Conservation (phyloP, 2,888 invertebrate genomes). For the Agonopterix arenella region DNA sequence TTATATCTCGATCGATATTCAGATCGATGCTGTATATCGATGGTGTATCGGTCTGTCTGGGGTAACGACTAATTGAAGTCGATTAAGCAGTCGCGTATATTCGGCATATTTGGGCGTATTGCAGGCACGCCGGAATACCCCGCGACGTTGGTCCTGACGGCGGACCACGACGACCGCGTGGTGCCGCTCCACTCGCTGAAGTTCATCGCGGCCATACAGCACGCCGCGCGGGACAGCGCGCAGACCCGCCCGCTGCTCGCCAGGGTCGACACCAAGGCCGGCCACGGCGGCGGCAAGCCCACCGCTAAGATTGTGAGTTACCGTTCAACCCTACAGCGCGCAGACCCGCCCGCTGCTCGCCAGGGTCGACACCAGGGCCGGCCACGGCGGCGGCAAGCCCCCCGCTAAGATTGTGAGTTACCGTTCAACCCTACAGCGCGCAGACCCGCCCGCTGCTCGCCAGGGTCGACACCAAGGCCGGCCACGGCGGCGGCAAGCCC, state of each 20-base stretch:
- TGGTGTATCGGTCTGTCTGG: too few species aligned
- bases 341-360: conserved; percentile 91
- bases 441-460: conserved; percentile 93
- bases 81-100: too few species aligned
- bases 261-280: conserved; percentile 95
- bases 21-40: too few species aligned
- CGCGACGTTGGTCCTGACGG: conserved; percentile 93
- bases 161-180: conserved; percentile 98
- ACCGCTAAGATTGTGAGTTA: conserved; percentile 90
- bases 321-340: background rate
- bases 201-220: conserved; percentile 93
- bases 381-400: conserved; percentile 98
- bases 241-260: conserved; percentile 93
- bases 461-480: conserved; percentile 95
- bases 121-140: conserved; percentile 85
- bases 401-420: conserved; percentile 90
- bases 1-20: too few species aligned
- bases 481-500: conserved; percentile 98
- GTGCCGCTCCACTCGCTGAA: conserved; percentile 98
- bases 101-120: background rate
- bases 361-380: conserved; percentile 95
- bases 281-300: conserved; percentile 98
- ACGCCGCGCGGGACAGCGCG: conserved; percentile 74
- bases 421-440: conserved; percentile 57
- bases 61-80: too few species aligned